A percentile compares a stretch with the other conserved stretches of the same genome.
Conservation (phyloP, 2,113 vertebrate genomes). For the Nothocercus julius region DNA sequence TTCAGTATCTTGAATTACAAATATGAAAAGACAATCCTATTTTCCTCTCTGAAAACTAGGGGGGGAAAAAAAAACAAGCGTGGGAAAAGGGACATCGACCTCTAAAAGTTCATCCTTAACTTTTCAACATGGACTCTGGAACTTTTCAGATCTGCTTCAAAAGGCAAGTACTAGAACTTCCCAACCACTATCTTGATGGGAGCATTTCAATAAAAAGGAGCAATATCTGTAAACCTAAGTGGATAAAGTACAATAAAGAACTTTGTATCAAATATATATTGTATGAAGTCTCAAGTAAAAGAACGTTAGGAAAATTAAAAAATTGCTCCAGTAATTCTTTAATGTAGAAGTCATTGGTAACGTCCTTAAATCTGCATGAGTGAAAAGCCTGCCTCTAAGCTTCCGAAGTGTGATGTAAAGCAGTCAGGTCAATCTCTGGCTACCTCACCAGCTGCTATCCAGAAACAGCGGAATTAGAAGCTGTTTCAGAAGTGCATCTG, state of each 20-base stretch:
- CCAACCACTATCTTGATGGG: accelerated
- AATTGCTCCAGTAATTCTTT: not conserved
- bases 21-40: not conserved
- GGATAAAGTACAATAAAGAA: not conserved
- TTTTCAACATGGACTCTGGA: not conserved
- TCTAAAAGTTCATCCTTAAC: not conserved
- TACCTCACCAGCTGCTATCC: not conserved
- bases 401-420: not conserved
- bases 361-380: not conserved
- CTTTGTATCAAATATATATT: not conserved
- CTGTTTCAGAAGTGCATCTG: not conserved
- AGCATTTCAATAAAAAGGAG: not conserved
- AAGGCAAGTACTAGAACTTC: not conserved
- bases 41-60: not conserved
- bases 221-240: not conserved
- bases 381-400: not conserved
- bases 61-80: no score
- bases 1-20: not conserved
- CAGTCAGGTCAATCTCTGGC: not conserved
- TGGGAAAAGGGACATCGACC: not conserved
- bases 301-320: not conserved
- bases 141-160: not conserved
- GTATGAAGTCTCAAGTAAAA: not conserved
- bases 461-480: not conserved
- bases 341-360: not conserved